A percentile compares a stretch with the other conserved stretches of the same genome.
Evolutionary conservation across 2,888 invertebrate species (phyloP).

Genomic region (Pteria penguin): DNA sequence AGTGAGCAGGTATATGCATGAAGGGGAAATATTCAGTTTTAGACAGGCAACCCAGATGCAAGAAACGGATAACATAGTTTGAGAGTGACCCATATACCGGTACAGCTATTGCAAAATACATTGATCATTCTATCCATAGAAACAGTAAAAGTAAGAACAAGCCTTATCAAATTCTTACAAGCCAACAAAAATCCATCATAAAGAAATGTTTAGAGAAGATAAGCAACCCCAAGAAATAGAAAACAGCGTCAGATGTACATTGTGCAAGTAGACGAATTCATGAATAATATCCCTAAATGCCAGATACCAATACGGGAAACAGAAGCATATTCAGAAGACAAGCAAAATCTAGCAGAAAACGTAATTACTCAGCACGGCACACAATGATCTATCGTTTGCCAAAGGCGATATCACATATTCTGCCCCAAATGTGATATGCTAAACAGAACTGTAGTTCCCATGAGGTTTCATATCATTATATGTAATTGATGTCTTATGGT

Average conservation of each 20-base stretch:
- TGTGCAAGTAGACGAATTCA: neutral
- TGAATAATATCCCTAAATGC: neutral
- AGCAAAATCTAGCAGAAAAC: neutral
- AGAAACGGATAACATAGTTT: too few relatives aligned
- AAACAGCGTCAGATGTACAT: neutral
- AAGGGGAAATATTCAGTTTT: too few relatives aligned
- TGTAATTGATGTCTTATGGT: neutral
- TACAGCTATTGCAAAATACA: constrained; percentile 4
- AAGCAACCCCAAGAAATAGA: neutral
- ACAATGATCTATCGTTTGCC: neutral
- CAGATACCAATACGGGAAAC: neutral
- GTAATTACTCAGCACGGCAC: neutral
- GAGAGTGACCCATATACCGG: neutral
- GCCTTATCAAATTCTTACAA: too few relatives aligned
- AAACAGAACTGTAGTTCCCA: neutral
- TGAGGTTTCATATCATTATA: neutral
- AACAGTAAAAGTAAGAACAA: too few relatives aligned
- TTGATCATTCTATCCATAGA: neutral
- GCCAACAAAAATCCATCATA: neutral
- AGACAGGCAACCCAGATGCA: too few relatives aligned
- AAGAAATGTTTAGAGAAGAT: neutral
- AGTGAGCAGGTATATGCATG: too few relatives aligned
- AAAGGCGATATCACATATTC: neutral
- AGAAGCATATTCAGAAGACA: neutral
- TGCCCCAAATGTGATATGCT: neutral